Conservation (phyloP, 1,140 invertebrate genomes). For the Trichonephila clavata region DNA sequence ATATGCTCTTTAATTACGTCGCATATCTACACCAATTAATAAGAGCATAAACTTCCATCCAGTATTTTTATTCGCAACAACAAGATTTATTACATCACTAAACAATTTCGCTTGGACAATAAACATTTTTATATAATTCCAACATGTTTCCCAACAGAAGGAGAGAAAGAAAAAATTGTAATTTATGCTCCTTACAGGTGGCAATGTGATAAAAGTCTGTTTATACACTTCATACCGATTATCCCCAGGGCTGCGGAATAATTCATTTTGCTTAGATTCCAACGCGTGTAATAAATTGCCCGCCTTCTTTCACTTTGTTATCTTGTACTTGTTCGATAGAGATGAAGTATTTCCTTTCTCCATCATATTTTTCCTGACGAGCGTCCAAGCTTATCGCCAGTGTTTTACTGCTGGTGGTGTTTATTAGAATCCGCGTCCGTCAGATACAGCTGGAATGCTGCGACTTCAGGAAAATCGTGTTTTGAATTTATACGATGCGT, state of each 20-base stretch:
- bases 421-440: background rate
- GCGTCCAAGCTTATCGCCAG: background rate
- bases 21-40: background rate
- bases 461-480: background rate
- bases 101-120: background rate
- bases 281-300: slow-evolving; percentile 7
- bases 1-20: too few relatives aligned
- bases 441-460: background rate
- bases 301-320: slow-evolving; percentile 11
- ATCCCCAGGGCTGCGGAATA: background rate
- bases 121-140: background rate
- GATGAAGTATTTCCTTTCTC: background rate
- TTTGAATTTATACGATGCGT: background rate
- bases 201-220: slow-evolving; percentile 17
- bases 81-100: background rate
- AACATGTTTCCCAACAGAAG: background rate
- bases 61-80: background rate
- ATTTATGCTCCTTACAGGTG: slow-evolving; percentile 1
- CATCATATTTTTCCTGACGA: background rate
- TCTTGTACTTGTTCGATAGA: slow-evolving; percentile 16
- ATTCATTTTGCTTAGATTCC: background rate
- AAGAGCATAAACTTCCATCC: background rate
- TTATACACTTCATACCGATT: slow-evolving; percentile 5
- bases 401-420: background rate
- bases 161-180: background rate